Conservation (phyloP, 2,888 invertebrate species). For the Zonitis immaculata region DNA sequence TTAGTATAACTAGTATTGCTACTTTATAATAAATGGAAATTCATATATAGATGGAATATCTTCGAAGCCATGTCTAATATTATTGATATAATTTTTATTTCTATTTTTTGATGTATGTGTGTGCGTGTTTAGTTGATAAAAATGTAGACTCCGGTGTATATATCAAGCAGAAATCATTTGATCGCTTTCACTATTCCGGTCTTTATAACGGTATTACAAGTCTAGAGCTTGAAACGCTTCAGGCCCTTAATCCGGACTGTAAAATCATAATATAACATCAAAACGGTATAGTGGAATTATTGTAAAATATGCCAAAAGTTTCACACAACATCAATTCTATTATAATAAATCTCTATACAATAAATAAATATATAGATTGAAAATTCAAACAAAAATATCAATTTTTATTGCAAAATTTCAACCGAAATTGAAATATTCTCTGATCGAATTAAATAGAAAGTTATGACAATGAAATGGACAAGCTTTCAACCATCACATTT, state of each 20-base stretch:
- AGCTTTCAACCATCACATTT: conserved; percentile 5
- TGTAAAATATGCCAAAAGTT: not conserved
- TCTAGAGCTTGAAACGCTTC: conserved; percentile 2
- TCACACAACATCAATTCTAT: not conserved
- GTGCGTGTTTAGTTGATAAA: not conserved
- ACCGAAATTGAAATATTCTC: too few relatives aligned
- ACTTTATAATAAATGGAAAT: too few relatives aligned
- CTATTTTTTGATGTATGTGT: too few relatives aligned
- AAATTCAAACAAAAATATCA: too few relatives aligned
- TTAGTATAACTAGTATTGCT: not conserved
- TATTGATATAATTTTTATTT: too few relatives aligned
- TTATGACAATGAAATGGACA: conserved; percentile 4
- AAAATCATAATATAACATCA: not conserved
- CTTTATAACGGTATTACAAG: conserved; percentile 2
- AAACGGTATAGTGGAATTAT: not conserved
- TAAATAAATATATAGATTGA: too few relatives aligned
- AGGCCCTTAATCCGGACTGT: conserved; percentile 1
- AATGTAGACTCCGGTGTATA: conserved; percentile 7
- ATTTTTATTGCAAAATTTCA: too few relatives aligned
- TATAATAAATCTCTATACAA: too few relatives aligned
- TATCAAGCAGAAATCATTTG: conserved; percentile 13
- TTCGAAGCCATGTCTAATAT: not conserved
- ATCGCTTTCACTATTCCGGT: conserved; percentile 23
- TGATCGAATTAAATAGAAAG: conserved; percentile 10
- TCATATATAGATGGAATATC: conserved; percentile 2